A percentile compares a stretch with the other conserved stretches of the same genome.
These are phyloP conservation scores for Camponotus fellah DNA, from an alignment of 2,888 invertebrate genomes.

Conservation along the genomic window DNA sequence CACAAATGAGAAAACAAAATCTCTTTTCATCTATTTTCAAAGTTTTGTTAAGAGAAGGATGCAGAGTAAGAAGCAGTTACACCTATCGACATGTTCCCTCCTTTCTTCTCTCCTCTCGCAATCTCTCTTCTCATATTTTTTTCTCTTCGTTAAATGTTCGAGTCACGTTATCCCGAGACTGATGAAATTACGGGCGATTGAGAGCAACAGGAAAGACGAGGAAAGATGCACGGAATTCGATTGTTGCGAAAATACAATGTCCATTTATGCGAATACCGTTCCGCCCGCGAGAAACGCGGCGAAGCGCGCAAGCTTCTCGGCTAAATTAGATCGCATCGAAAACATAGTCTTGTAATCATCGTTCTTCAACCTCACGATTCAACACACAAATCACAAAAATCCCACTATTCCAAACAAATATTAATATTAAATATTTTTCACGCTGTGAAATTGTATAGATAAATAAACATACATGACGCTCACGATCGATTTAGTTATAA, in stretches of 20 bases:
- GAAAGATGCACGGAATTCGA: conserved; percentile 14
- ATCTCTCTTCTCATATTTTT: not conserved
- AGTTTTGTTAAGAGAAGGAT: not conserved
- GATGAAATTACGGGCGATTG: not conserved
- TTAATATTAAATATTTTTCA: conserved; percentile 20
- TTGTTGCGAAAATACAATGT: conserved; percentile 36
- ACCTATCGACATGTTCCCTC: not conserved
- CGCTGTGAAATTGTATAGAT: not conserved
- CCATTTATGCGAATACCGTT: conserved; percentile 19
- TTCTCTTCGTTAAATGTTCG: not conserved
- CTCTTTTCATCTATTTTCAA: not conserved
- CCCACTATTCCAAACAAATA: not conserved
- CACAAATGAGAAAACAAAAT: not conserved
- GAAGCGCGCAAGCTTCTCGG: conserved; percentile 15
- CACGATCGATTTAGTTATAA: not conserved
- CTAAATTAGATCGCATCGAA: conserved; percentile 6
- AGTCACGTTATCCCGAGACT: not conserved
- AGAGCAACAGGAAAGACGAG: conserved; percentile 42
- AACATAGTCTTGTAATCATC: not conserved
- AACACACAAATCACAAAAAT: not conserved
- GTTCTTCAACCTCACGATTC: conserved; percentile 7
- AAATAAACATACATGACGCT: not conserved
- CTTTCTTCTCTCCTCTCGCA: conserved; percentile 13
- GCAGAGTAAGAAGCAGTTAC: not conserved
- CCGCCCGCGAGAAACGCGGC: conserved; percentile 11